Base-by-base conservation (phyloP, 2,888 invertebrate genomes). In the Orthonevra nobilis region DNA sequence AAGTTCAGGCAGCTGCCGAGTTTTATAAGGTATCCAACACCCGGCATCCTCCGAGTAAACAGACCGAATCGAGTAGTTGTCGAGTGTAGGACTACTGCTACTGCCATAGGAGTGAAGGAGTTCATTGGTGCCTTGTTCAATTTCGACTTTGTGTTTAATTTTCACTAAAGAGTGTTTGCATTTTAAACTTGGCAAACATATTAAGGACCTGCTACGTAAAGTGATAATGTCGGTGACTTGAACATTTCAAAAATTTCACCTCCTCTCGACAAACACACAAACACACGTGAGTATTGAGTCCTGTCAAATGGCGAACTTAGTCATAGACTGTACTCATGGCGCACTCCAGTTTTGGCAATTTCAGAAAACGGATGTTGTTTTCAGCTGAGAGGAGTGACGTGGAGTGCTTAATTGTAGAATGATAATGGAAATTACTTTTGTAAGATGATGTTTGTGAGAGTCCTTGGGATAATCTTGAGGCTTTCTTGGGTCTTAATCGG, bases 71-170 rank as follows among this genome's bases (percentile, higher is more conserved):
- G 54, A 46, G 60, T 66, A 66, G 66, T 70, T 20, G 54, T n/a
- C n/a, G n/a, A n/a, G n/a, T n/a, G n/a, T n/a, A n/a, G n/a, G n/a
- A n/a, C n/a, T n/a, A n/a, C n/a, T n/a, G n/a, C n/a, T n/a, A n/a
- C n/a, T 58, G 23, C 50, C 10, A 44, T 26, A 30, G 56, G 50
- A 20, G 52, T 48, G 38, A 28, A 30, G 54, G 42, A 79, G 60
- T 77, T 73, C 72, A 60, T 68, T 61, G 77, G 63, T 64, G 36
- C 64, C 73, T 73, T 61, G 73, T 73, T 73, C 73, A 68, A 73
- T 66, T 64, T 79, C 36, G 46, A 60, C 60, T 60, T 66, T 10
- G 56, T 73, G 79, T 79, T 79, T 79, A 79, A 79, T 79, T 79
- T 79, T 28, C 60, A 56, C 48, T 48, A 17, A 64, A n/a, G 52